Conservation (phyloP, 2,797 vertebrate species). For the Amniataba percoides region DNA sequence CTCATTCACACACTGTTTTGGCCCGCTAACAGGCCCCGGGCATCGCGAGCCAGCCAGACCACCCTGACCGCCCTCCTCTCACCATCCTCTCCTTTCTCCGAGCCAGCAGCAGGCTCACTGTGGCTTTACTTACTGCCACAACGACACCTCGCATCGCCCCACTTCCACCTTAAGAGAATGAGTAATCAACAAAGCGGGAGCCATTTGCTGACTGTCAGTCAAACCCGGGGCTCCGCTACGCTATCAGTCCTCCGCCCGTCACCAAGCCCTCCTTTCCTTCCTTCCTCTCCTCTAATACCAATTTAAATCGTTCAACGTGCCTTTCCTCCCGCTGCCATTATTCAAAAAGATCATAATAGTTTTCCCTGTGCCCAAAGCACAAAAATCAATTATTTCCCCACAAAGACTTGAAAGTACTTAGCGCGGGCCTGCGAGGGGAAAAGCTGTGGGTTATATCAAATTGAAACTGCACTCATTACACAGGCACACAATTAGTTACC, state of each 20-base stretch:
- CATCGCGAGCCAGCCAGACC: slow-evolving; percentile 61
- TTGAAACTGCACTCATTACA: slow-evolving; percentile 99
- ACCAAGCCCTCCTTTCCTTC: slow-evolving; percentile 85
- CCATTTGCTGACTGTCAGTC: slow-evolving; percentile 97
- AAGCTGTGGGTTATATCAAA: slow-evolving; percentile 99
- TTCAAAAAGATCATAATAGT: slow-evolving; percentile 99
- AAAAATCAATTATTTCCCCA: slow-evolving; percentile 99
- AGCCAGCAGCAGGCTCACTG: slow-evolving; percentile 59
- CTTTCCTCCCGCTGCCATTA: slow-evolving; percentile 99
- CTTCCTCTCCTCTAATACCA: slow-evolving; percentile 97
- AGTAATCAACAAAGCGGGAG: slow-evolving; percentile 93
- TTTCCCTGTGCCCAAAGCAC: slow-evolving; percentile 99
- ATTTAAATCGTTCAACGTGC: slow-evolving; percentile 98
- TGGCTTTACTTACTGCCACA: slow-evolving; percentile 67
- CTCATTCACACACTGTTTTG: slow-evolving; percentile 67
- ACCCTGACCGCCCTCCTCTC: slow-evolving; percentile 63
- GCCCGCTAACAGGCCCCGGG: slow-evolving; percentile 64
- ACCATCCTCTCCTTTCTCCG: slow-evolving; percentile 42
- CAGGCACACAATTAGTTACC: slow-evolving; percentile 99
- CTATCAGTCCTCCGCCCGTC: slow-evolving; percentile 89
- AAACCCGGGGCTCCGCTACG: slow-evolving; percentile 80
- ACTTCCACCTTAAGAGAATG: slow-evolving; percentile 90
- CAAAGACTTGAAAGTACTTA: slow-evolving; percentile 99
- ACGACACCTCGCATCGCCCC: slow-evolving; percentile 63
- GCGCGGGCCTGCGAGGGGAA: slow-evolving; percentile 97